phyloP scores from a whole-genome alignment of 2,113 vertebrate species.

The Trogon surrucura region DNA sequence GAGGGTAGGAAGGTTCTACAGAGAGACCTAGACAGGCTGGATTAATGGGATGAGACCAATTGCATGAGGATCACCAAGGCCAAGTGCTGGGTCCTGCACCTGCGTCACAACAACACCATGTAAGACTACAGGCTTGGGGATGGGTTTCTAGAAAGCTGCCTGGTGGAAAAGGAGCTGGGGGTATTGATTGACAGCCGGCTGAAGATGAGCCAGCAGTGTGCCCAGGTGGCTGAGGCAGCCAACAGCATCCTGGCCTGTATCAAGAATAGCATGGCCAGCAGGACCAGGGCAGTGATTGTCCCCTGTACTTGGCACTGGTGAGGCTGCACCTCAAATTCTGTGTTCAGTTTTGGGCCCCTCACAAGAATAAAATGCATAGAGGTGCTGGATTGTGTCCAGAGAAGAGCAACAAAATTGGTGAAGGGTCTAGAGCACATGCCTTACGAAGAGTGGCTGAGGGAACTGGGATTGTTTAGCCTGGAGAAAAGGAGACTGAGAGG shows the following conservation, averaged over 20 bases:
- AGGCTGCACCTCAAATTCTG: accelerated
- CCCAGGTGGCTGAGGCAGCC: background rate
- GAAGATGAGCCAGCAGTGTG: background rate
- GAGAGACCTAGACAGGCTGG: background rate
- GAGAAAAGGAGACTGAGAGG: background rate
- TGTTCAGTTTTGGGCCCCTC: background rate
- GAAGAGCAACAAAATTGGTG: accelerated
- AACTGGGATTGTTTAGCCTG: background rate
- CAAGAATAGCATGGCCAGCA: background rate
- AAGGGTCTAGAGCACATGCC: background rate
- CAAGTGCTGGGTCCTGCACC: background rate
- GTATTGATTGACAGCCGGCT: background rate
- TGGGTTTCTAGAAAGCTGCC: background rate
- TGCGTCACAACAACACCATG: background rate
- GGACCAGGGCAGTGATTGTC: background rate
- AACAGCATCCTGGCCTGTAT: background rate
- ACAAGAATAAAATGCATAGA: background rate
- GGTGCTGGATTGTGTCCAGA: background rate
- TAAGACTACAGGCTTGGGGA: background rate
- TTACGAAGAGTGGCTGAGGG: background rate
- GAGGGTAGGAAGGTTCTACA: background rate
- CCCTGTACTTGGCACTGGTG: background rate
- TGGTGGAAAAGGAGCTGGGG: background rate
- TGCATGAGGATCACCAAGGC: background rate
- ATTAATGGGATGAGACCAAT: accelerated